Evolutionary conservation across 2,888 invertebrate genomes (phyloP), one percentile per base, ranked within the genome.

Genomic region (Mythimna lalbum): DNA sequence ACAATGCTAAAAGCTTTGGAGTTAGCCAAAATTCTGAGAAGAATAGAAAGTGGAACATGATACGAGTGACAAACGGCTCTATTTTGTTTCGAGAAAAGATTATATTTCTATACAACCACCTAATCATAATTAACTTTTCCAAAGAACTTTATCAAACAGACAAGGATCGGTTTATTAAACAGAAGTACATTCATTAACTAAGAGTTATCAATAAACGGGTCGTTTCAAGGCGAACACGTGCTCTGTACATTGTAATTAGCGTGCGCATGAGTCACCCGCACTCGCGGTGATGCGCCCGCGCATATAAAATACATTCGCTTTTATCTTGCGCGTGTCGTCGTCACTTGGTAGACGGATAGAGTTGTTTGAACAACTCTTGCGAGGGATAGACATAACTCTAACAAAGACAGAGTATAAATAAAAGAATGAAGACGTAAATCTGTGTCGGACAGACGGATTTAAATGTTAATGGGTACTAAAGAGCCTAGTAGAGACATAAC

Each of bases 181-280:
- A 89, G 62, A 87, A 82, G 83, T 82, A 79, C 82, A 86, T 83
- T 88, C 88, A 90, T 89, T 88, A 90, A 89, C 74, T 76, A 78
- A 80, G 70, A 85, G 86, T 91, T 89, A 90, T 90, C 90, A 88
- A 87, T 87, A 90, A 87, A 77, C 86, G 81, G 83, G 86, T 85
- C 80, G 82, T 82, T 87, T 88, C 90, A 89, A 92, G 89, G 90
- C 88, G 84, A 91, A 86, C 93, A 92, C 93, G 93, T 93, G 90
- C 84, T 85, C 80, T 69, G 86, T 85, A 86, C 84, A 87, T 87
- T 87, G 90, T 90, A 91, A 90, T 92, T 91, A 90, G 87, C 84
- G 81, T 79, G 81, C 81, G 86, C 82, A 83, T 92, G 93, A 92
- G 87, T 92, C 92, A 92, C 83, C 21, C 33, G 76, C 27, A 31